Conservation (phyloP, 2,113 vertebrate species). For the Macroglossus sobrinus region DNA sequence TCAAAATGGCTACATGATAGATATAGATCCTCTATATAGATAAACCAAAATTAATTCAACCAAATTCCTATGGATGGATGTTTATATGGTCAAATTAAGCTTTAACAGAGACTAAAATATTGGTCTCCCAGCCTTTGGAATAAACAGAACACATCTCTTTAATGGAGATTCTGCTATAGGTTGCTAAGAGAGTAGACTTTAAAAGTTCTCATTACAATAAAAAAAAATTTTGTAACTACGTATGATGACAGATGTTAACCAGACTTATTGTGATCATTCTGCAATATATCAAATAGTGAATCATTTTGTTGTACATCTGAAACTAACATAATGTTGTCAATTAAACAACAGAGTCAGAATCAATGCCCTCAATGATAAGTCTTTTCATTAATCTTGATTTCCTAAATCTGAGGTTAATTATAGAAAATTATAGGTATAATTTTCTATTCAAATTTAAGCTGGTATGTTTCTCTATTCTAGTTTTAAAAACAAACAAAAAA, state of each 20-base stretch:
- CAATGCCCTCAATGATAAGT: neutral
- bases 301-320: neutral
- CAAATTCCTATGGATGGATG: neutral
- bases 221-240: neutral
- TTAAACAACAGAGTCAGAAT: neutral
- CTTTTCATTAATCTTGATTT: slow-evolving; percentile 9
- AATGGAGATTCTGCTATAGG: neutral
- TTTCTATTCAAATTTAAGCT: slow-evolving; percentile 1
- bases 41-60: neutral
- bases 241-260: neutral
- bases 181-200: neutral
- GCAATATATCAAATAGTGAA: neutral
- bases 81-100: neutral
- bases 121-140: neutral
- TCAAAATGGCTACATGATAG: neutral
- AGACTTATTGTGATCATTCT: neutral
- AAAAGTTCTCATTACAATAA: neutral
- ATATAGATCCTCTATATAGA: neutral
- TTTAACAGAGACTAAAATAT: neutral
- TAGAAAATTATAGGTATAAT: no score
- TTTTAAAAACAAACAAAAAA: neutral
- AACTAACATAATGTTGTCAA: neutral
- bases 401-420: neutral
- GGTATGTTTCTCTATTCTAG: neutral
- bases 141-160: neutral